Evolutionary conservation across 2,113 vertebrate species (phyloP).

Genomic region (Alethe diademata): DNA sequence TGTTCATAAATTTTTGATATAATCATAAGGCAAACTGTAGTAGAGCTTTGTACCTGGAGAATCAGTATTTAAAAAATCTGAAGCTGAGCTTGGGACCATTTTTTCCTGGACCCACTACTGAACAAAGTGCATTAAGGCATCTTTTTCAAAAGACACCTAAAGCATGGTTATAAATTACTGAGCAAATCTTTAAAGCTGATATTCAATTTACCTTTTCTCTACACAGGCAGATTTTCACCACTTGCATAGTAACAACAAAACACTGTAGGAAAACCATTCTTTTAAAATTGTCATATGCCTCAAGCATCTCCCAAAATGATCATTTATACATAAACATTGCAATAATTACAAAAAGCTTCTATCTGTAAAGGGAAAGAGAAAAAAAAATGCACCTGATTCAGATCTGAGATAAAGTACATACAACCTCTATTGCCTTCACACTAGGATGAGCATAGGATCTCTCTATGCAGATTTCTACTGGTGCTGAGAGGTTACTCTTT

Average conservation of each 20-base stretch:
- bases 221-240: conserved; percentile 36
- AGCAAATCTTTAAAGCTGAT: conserved; percentile 38
- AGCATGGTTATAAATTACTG: conserved; percentile 58
- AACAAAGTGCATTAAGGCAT: conserved; percentile 77
- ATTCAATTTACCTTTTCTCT: conserved; percentile 24
- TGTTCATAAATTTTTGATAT: conserved; percentile 29
- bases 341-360: conserved; percentile 71
- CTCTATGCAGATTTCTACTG: background rate
- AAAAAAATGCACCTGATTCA: background rate
- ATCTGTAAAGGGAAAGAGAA: background rate
- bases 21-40: conserved; percentile 70
- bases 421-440: background rate
- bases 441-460: background rate
- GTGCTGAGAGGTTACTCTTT: background rate
- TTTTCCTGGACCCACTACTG: conserved; percentile 47
- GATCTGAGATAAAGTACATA: background rate
- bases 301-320: conserved; percentile 65
- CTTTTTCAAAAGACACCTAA: conserved; percentile 65
- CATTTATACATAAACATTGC: conserved; percentile 72
- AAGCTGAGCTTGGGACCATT: conserved; percentile 55
- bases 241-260: conserved; percentile 45
- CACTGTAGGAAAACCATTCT: background rate
- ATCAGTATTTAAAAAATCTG: conserved; percentile 49
- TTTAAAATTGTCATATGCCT: background rate
- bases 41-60: conserved; percentile 58